Base-by-base conservation (phyloP, 2,888 invertebrate species). In the Deilephila elpenor region DNA sequence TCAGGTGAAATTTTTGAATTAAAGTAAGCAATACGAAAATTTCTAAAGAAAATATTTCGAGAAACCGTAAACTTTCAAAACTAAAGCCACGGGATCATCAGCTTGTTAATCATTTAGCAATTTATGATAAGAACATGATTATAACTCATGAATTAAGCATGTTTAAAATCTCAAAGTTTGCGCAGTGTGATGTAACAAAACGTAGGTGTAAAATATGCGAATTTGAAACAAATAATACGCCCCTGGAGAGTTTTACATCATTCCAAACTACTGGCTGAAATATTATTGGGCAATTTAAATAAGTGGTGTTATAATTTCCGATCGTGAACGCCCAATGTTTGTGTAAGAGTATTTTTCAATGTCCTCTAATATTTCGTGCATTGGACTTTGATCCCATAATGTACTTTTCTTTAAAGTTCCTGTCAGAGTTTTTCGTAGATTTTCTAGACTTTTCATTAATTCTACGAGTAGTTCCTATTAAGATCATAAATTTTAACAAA, bases 231-330 rank as follows among this genome's bases (percentile, higher is more conserved):
- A 56, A 62, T 60, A 62, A 32, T 62, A 71, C 61, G 34, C 20
- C 5, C 51, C 11, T 53, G 62, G 56, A 71, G 25, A 61, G 61
- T 73, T 71, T 62, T 20, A 17, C 51, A 70, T 37, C 59, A 73
- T 70, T 70, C 61, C 61, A 44, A 73, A 73, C 61, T 53, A 71
- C 37, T 61, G 61, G 53, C 61, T 71, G 71, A 62, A 71, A 71
- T 73, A 73, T 73, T 73, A 56, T 61, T 53, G 53, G 56, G 71
- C 60, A 62, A 62, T 71, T 73, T 61, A 70, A 71, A 61, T 62
- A 71, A 71, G 70, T 61, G 53, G 17, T 62, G 59, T 71, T 71
- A 72, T 72, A 67, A 67, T 59, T 72, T 64, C 32, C 25, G 34
- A 29, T 32, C 14, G 20, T 56, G 8, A 72, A 61, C 61, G 53